Conservation (phyloP, 64 coral and sea anemone species). For the Actinia equina region DNA sequence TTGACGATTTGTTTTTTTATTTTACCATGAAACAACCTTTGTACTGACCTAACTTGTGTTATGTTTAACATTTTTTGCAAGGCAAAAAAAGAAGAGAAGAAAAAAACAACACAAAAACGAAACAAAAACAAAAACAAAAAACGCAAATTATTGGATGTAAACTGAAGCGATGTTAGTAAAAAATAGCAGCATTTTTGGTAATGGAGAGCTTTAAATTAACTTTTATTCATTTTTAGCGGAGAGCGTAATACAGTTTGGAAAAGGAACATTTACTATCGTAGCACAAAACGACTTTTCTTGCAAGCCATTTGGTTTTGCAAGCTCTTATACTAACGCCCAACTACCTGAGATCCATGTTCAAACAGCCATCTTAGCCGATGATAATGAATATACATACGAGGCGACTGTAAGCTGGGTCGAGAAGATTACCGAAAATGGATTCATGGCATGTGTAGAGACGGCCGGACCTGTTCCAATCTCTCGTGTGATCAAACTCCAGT, state of each 20-base stretch:
- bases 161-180: too few species aligned
- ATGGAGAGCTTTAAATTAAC: too few species aligned
- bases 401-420: slow-evolving; percentile 51
- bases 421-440: slow-evolving; percentile 23
- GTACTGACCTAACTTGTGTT: too few species aligned
- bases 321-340: background rate
- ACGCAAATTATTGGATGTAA: too few species aligned
- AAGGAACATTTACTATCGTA: background rate
- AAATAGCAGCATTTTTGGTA: too few species aligned
- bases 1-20: too few species aligned
- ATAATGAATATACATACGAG: slow-evolving; percentile 43
- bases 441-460: slow-evolving; percentile 44
- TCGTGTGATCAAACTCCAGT: slow-evolving; percentile 32
- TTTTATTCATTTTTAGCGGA: too few species aligned
- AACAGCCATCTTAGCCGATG: background rate
- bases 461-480: background rate
- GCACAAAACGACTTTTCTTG: background rate
- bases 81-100: too few species aligned
- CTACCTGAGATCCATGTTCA: background rate
- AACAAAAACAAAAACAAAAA: too few species aligned
- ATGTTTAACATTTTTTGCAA: too few species aligned
- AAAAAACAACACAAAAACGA: too few species aligned
- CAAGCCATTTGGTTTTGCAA: background rate
- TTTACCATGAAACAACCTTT: too few species aligned
- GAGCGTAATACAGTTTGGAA: background rate